Evolutionary conservation across 92 coral and sea anemone species (phyloP), one percentile per base, ranked within the genome.

Genomic region (Muricea muricata): DNA sequence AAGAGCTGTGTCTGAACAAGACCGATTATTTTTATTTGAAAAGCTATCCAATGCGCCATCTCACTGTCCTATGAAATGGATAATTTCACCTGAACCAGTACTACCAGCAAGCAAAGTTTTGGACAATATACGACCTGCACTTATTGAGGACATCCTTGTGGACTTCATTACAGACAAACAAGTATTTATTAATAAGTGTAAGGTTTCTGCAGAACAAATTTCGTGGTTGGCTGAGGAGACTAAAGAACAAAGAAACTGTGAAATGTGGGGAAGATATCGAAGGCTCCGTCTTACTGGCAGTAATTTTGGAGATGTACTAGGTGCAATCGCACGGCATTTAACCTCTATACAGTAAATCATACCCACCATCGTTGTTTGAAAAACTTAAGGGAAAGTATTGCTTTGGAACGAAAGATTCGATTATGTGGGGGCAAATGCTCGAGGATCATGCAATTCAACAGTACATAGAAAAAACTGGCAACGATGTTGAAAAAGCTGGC

Each of bases 381-480:
- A 45, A 30, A 12, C 56, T 61, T 25, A 57, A 80, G 41, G 84
- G 84, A 61, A 77, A 79, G 55, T 60, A 79, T 33, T 35, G 13
- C 28, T 33, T 60, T n/a, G 76, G 65, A 28, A 69, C 35, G 37
- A 70, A 82, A 37, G 87, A 82, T 23, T 69, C 87, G 17, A 69
- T 70, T 15, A 70, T 82, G 54, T 82, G 87, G 69, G 87, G 80
- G 14, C 87, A 82, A 39, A 82, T 82, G 79, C 87, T 69, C 35
- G 80, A 82, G 47, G 87, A 68, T 42, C 41, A 21, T 31, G 87
- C 87, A 21, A 37, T 50, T 60, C 13, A 77, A 4, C 20, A 55
- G n/a, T n/a, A n/a, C n/a, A n/a, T n/a, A n/a, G n/a, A n/a, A n/a
- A n/a, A n/a, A n/a, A n/a, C n/a, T n/a, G 80, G 87, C 14, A 82